Conservation (phyloP, 2,797 vertebrate species). For the Fistularia commersonii region DNA sequence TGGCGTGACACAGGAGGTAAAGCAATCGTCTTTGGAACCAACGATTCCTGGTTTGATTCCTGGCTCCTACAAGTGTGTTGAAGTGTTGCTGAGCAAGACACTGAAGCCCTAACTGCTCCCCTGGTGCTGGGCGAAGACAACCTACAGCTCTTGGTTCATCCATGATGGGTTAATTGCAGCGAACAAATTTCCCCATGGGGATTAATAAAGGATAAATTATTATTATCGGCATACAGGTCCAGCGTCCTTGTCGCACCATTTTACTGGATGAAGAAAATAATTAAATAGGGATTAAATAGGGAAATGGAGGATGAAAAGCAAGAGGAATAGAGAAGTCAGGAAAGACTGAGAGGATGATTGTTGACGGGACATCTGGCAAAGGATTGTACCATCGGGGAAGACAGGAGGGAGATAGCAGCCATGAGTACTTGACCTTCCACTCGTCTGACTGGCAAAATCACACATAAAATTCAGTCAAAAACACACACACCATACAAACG, state of each 20-base stretch:
- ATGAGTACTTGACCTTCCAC: slow-evolving; percentile 62
- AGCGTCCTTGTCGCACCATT: slow-evolving; percentile 42
- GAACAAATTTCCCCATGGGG: too few species aligned
- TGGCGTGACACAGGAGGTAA: too few species aligned
- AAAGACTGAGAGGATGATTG: slow-evolving; percentile 51
- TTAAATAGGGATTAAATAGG: slow-evolving; percentile 67
- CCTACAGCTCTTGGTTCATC: too few species aligned
- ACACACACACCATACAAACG: slow-evolving; percentile 46
- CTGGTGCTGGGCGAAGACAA: too few species aligned
- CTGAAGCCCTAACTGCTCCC: too few species aligned
- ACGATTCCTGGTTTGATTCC: too few species aligned
- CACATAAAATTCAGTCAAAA: slow-evolving; percentile 28
- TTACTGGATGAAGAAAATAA: slow-evolving; percentile 51
- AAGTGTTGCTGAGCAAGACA: too few species aligned
- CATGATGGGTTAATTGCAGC: too few species aligned
- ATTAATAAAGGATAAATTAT: too few species aligned
- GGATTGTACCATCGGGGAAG: slow-evolving; percentile 40
- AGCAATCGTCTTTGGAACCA: too few species aligned
- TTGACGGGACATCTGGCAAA: slow-evolving; percentile 70
- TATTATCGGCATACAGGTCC: slow-evolving; percentile 40
- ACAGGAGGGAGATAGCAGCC: slow-evolving; percentile 26
- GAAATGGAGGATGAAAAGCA: slow-evolving; percentile 33
- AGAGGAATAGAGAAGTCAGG: slow-evolving; percentile 40
- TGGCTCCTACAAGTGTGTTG: too few species aligned
- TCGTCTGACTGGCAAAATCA: slow-evolving; percentile 52